Base-by-base conservation (phyloP, 2,797 vertebrate species). In the Okamejei kenojei region DNA sequence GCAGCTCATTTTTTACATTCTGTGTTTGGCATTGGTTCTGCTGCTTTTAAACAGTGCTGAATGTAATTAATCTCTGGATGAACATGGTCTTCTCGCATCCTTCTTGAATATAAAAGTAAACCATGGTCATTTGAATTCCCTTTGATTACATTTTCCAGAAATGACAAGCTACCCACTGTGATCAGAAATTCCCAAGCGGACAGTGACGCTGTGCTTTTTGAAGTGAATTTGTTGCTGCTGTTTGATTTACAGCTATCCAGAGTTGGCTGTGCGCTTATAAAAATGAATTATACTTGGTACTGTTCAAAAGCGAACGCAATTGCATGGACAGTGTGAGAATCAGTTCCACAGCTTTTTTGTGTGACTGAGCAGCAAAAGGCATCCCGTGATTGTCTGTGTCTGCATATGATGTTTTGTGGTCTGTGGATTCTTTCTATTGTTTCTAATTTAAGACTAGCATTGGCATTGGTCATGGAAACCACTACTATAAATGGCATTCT, bases 401-500 rank as follows among this genome's bases (percentile, higher is more conserved):
- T 73, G 90, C 73, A 17, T n/a, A 92, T 74, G 71, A 76, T 92
- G 90, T 74, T 92, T 92, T 92, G 90, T 74, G 90, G 90, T 74
- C 90, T 45, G 71, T 74, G 15, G 68, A 92, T 74, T 54, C 35
- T 92, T 92, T 92, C 68, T 73, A 73, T 92, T 91, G 68, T 45
- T 91, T 91, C 23, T 92, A 54, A 92, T 92, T 92, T 92, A 92
- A 92, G 38, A 74, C 68, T 38, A 92, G 11, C 26, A 54, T 23
- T 92, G 90, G 71, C 38, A 74, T 74, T 4, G 71, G 68, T 92
- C 90, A 91, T 91, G 90, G 68, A 91, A 91, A 54, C 71, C 38
- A 7, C 90, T 76, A 74, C 71, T 92, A 92, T 92, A 92, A 92
- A 92, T 92, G 90, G 68, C 90, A 76, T 76, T 92, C 45, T 92